A percentile compares a stretch with the other conserved stretches of the same genome.
Conservation (phyloP, 1,140 invertebrate species). For the Drosophila leontia region DNA sequence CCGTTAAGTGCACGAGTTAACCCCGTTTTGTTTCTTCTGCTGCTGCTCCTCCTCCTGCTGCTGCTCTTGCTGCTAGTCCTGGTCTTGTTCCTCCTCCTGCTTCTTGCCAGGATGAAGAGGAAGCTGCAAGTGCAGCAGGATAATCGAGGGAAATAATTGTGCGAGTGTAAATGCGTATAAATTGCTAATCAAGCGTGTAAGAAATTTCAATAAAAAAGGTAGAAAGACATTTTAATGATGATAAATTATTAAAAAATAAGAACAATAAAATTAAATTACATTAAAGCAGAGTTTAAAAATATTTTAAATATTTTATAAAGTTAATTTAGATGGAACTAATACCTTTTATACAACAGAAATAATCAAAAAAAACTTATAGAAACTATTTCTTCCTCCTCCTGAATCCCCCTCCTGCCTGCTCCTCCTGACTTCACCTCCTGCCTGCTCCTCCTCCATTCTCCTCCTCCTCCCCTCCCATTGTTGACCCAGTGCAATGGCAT, state of each 20-base stretch:
- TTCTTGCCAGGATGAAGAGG: conserved; percentile 4
- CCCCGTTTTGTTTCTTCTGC: conserved; percentile 63
- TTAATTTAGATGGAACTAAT: no score
- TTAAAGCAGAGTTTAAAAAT: background rate
- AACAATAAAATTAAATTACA: background rate
- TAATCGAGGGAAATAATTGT: conserved; percentile 34
- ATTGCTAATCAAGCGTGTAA: conserved; percentile 36
- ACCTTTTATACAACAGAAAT: background rate
- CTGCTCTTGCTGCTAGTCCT: background rate
- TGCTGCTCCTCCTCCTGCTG: background rate
- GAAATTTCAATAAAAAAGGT: background rate
- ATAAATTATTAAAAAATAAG: background rate
- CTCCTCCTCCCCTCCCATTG: background rate
- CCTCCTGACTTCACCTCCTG: background rate
- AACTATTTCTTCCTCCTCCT: background rate
- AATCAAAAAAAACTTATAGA: background rate
- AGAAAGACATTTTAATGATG: background rate
- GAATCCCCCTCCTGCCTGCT: background rate
- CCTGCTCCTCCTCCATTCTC: background rate
- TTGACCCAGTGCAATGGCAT: conserved; percentile 17
- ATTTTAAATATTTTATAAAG: no score
- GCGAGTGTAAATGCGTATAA: conserved; percentile 24
- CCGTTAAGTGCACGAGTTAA: conserved; percentile 82
- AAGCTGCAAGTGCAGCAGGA: conserved; percentile 20
- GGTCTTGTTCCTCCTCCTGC: background rate